These are phyloP conservation scores for Salvator merianae DNA, from an alignment of 2,113 vertebrate species.

Conservation along the genomic window DNA sequence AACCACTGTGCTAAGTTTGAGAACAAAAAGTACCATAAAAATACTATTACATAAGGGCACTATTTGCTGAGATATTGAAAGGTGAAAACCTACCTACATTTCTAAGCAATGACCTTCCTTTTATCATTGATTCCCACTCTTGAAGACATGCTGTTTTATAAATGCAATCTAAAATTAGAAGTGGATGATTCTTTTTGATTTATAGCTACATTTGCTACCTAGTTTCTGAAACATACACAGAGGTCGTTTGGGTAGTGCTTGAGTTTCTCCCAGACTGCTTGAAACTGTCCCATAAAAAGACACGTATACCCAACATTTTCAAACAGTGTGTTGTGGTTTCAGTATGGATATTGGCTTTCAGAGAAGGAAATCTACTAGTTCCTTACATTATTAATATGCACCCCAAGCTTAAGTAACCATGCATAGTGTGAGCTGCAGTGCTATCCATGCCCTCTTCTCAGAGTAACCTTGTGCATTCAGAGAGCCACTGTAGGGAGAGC, in stretches of 20 bases:
- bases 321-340: background rate
- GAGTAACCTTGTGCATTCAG: no score
- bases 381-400: no score
- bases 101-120: background rate
- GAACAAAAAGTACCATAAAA: background rate
- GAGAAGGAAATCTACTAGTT: no score
- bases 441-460: no score
- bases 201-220: background rate
- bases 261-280: background rate
- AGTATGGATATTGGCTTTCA: no score
- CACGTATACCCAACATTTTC: background rate
- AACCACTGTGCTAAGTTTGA: background rate
- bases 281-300: background rate
- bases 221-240: background rate
- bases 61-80: background rate
- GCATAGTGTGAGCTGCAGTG: no score
- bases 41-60: background rate
- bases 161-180: background rate
- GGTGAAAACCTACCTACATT: background rate
- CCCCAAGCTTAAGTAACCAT: no score
- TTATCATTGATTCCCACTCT: constrained; percentile 23
- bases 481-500: no score
- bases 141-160: constrained; percentile 15
- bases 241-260: background rate
- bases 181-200: background rate